phyloP scores from a whole-genome alignment of 30 jellyfish, hydroid and myxozoan genomes.

The Turritopsis dohrnii region DNA sequence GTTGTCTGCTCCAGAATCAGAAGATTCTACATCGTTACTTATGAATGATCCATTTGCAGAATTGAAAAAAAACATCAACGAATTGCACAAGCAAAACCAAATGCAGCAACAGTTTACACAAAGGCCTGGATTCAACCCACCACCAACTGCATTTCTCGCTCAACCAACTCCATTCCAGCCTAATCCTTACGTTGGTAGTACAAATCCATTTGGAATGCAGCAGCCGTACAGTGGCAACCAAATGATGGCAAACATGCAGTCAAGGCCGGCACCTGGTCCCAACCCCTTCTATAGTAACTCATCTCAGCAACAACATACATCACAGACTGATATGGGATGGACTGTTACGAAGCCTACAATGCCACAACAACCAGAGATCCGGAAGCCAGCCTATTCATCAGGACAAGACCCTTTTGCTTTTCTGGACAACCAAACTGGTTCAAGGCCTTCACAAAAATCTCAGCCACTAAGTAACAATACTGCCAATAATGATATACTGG shows the following conservation, averaged over 20 bases:
- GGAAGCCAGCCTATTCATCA: neutral
- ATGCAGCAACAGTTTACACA: conserved; percentile 25
- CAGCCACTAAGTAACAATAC: neutral
- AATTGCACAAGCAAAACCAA: conserved; percentile 37
- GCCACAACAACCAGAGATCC: conserved; percentile 25
- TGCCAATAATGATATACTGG: neutral
- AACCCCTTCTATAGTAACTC: conserved; percentile 13
- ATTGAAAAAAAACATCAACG: conserved; percentile 34
- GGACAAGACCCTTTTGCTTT: conserved; percentile 38
- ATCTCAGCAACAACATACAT: conserved; percentile 6
- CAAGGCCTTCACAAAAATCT: neutral
- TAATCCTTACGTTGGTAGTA: conserved; percentile 10
- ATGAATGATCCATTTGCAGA: conserved; percentile 47
- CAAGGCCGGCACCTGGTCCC: conserved; percentile 4
- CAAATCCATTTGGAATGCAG: conserved; percentile 22
- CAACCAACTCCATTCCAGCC: conserved; percentile 11
- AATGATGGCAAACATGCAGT: neutral
- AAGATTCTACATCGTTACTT: neutral
- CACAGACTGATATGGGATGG: conserved; percentile 36
- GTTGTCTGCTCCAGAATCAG: conserved; percentile 4
- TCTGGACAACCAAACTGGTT: conserved; percentile 35
- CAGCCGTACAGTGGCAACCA: neutral
- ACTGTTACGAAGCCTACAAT: conserved; percentile 34
- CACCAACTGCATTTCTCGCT: conserved; percentile 15
- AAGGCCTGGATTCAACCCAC: conserved; percentile 25